A percentile compares a stretch with the other conserved stretches of the same genome.
These are phyloP conservation scores for Achlya flavicornis DNA, from an alignment of 2,888 invertebrate species.

Conservation along the genomic window DNA sequence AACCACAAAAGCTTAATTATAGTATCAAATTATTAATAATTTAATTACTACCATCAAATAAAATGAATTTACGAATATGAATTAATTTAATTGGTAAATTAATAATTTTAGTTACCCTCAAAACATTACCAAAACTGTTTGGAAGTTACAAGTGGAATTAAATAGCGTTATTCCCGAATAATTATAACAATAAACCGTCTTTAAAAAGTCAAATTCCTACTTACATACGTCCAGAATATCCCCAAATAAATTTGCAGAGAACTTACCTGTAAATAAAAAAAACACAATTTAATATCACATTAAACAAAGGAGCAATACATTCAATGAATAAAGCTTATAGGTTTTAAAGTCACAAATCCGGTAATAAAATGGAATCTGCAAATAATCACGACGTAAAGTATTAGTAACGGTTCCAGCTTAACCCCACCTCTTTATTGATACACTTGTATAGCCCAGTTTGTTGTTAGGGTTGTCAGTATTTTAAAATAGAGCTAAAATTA, in stretches of 20 bases:
- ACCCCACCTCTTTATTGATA: neutral
- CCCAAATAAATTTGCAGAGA: neutral
- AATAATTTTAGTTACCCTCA: no score
- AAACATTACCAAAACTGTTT: no score
- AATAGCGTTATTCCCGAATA: no score
- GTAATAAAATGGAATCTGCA: neutral
- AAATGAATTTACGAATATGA: no score
- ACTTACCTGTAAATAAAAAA: constrained; percentile 2
- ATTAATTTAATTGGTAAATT: no score
- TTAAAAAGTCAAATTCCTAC: neutral
- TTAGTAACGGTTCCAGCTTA: neutral
- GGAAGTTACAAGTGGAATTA: no score
- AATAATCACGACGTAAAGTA: neutral
- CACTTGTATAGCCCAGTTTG: neutral
- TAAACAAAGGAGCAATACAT: neutral
- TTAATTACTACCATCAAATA: no score
- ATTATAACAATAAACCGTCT: no score
- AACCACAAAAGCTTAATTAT: no score
- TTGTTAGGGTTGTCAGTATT: neutral
- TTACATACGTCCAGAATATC: neutral
- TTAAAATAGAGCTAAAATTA: neutral
- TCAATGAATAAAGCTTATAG: neutral
- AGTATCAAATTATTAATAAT: no score
- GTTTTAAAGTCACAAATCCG: neutral
- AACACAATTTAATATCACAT: neutral